A percentile compares a stretch with the other conserved stretches of the same genome.
phyloP scores from a whole-genome alignment of 2,888 invertebrate genomes.

The Adelognathus sp. region DNA sequence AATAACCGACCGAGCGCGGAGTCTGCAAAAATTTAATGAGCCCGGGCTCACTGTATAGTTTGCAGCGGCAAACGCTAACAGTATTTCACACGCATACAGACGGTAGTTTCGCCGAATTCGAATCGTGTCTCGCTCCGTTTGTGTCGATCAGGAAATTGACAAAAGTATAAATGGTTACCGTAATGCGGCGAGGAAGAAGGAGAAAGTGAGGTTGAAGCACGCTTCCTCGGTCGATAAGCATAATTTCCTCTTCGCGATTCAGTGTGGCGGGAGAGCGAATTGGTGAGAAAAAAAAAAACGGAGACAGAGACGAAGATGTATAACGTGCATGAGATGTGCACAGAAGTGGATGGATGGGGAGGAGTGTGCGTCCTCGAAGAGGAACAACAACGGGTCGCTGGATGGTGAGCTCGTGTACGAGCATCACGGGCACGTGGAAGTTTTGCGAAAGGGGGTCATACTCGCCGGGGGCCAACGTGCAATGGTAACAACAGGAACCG shows the following conservation, averaged over 20 bases:
- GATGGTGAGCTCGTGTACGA: no score
- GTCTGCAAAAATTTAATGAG: constrained; percentile 61
- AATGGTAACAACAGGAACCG: constrained; percentile 49
- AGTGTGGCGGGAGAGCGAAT: background rate
- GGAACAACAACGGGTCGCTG: constrained; percentile 13
- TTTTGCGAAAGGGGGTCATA: constrained; percentile 51
- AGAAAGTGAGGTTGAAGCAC: background rate
- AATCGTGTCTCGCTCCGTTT: background rate
- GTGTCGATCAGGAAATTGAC: background rate
- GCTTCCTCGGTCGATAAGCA: background rate
- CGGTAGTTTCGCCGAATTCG: constrained; percentile 29
- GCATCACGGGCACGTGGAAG: constrained; percentile 28
- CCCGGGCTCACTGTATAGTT: constrained; percentile 34
- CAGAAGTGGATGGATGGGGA: constrained; percentile 34
- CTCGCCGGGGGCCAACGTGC: constrained; percentile 37
- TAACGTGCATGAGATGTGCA: background rate
- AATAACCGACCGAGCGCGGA: constrained; percentile 39
- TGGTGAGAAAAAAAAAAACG: background rate
- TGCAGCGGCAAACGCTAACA: background rate
- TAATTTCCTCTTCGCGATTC: background rate
- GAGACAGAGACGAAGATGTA: background rate
- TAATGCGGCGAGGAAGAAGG: background rate
- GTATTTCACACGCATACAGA: background rate
- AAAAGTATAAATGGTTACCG: background rate
- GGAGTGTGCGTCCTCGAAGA: constrained; percentile 46